Evolutionary conservation across 2,113 vertebrate genomes (phyloP).

Genomic region (Takifugu bimaculatus): DNA sequence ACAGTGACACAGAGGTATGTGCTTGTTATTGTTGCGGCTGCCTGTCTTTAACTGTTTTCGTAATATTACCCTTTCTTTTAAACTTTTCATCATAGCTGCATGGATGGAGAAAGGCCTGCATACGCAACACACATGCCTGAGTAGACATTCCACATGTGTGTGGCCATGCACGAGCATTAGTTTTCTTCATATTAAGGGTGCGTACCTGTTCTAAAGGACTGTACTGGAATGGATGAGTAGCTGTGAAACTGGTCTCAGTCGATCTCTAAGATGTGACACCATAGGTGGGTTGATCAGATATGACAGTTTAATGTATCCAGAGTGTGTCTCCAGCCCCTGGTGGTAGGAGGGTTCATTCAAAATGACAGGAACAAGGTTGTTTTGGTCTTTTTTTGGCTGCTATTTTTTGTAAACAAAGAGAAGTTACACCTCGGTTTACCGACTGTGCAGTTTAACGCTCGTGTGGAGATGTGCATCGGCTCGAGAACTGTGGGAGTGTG

Average conservation of each 20-base stretch:
- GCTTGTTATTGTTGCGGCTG: constrained; percentile 16
- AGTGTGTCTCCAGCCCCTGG: not conserved
- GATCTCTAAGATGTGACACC: constrained; percentile 6
- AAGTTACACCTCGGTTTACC: too few species aligned
- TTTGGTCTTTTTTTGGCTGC: not conserved
- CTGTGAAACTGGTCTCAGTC: constrained; percentile 1
- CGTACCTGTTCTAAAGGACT: too few species aligned
- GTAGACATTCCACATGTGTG: not conserved
- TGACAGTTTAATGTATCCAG: constrained; percentile 29
- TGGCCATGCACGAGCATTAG: not conserved
- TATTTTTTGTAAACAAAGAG: too few species aligned
- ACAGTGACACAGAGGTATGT: constrained; percentile 68
- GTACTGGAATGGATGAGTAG: not conserved
- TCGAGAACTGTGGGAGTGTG: constrained; percentile 15
- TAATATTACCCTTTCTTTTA: too few species aligned
- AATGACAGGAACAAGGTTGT: constrained; percentile 2
- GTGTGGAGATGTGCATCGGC: too few species aligned
- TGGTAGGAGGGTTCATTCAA: not conserved
- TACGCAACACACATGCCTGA: not conserved
- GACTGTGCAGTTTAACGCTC: constrained; percentile 6
- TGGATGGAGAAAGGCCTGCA: not conserved
- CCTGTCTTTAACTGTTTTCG: constrained; percentile 9
- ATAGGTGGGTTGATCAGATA: constrained; percentile 21
- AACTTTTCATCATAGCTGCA: too few species aligned
- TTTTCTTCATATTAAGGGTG: not conserved